Evolutionary conservation across 2,113 vertebrate species (phyloP).

Genomic region (Rostratula benghalensis): DNA sequence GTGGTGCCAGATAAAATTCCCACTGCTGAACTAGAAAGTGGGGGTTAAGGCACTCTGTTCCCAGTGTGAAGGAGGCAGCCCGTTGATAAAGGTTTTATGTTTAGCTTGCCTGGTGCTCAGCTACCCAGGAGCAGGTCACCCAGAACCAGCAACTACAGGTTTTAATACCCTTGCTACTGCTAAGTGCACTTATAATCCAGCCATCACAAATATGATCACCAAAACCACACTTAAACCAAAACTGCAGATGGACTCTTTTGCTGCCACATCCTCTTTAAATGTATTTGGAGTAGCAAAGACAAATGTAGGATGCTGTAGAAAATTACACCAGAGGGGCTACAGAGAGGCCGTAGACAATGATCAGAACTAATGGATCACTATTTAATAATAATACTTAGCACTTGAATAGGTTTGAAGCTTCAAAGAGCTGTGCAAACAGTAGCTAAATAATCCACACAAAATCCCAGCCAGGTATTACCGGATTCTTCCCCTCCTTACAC

Average conservation of each 20-base stretch:
- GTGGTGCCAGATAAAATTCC: neutral
- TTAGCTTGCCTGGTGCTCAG: neutral
- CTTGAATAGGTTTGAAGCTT: neutral
- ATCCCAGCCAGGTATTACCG: neutral
- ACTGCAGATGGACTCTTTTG: neutral
- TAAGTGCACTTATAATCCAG: neutral
- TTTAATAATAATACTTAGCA: neutral
- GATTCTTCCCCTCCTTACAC: neutral
- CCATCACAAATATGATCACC: neutral
- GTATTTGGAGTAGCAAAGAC: neutral
- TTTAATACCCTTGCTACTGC: neutral
- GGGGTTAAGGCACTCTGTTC: neutral
- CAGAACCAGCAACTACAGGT: neutral
- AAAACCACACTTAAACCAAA: neutral
- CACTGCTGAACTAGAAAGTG: neutral
- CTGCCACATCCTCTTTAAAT: neutral
- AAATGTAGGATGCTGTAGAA: neutral
- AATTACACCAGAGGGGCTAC: neutral
- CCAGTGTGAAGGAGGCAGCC: neutral
- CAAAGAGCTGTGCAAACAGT: neutral
- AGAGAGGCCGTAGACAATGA: neutral
- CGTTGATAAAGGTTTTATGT: no score
- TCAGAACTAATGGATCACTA: conserved; percentile 19
- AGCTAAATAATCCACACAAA: conserved; percentile 23
- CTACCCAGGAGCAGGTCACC: neutral